Base-by-base conservation (phyloP, 2,113 vertebrate species). In the Syngnathoides biaculeatus region DNA sequence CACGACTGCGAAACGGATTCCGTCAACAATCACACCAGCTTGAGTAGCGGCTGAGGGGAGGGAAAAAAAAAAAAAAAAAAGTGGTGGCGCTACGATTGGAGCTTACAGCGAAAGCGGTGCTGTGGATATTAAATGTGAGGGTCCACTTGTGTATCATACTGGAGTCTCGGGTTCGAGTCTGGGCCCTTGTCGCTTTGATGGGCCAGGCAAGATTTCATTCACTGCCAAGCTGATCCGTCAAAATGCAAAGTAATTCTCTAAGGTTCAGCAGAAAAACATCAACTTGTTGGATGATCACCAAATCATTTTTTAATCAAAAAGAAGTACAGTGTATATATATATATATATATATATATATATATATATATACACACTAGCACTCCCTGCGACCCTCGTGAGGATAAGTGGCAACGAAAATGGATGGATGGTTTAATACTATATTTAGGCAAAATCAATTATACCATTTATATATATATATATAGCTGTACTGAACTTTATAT, bases 181-280 rank as follows among this genome's bases (percentile, higher is more conserved):
- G 30, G 30, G 9, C 19, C 57, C 10, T 20, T 50, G 48, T 50
- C 60, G 20, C 40, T 43, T 48, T 35, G 68, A 74, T 19, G 60
- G 43, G 71, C 13, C 50, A 8, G 26, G 27, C 24, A 52, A 24
- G 39, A 56, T 38, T 69, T 64, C 15, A 38, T 27, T 10, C 22
- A 39, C 9, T 0, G 17, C 27, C 55, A 17, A 77, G 53, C 67
- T 45, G 65, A 15, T 71, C 74, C 67, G 24, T 63, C 2, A 22
- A 42, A 62, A 59, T 47, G 45, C 19, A 6, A 0, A 47, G 8
- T 17, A 3, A 47, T 17, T 2, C 45, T 47, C 20, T 20, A 7
- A 47, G 45, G 17, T 17, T 47, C 17, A 19, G 2, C 45, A 47
- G 4, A 47, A 47, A 20, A 19, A 2, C 7, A 6, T 19, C 20